Conservation (phyloP, 2,113 vertebrate species). For the Microcebus griseorufus region DNA sequence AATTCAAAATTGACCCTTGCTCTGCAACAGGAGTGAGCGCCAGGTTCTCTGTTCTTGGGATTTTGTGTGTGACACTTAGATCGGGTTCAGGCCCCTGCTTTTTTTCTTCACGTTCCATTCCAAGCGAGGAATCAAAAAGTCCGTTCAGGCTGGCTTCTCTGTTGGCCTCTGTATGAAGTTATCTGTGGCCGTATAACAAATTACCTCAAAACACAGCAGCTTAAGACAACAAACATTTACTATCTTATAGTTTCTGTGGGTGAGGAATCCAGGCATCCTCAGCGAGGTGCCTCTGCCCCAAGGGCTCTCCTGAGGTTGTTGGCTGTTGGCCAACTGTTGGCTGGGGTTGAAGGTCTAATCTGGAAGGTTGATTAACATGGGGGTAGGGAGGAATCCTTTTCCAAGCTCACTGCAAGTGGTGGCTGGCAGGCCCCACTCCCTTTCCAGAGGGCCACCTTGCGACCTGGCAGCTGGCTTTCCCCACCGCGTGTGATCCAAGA, state of each 20-base stretch:
- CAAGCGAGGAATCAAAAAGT: neutral
- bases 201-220: neutral
- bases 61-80: neutral
- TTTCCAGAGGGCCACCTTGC: neutral
- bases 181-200: neutral
- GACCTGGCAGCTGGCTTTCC: neutral
- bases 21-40: neutral
- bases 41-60: neutral
- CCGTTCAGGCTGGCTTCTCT: neutral
- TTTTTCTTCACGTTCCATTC: neutral
- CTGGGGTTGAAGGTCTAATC: neutral
- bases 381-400: neutral
- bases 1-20: conserved; percentile 39
- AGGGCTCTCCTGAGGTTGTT: neutral
- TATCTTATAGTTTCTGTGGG: neutral
- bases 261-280: conserved; percentile 14
- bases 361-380: neutral
- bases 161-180: neutral
- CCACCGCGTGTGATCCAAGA: neutral
- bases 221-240: neutral
- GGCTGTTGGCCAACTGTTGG: neutral
- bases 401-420: neutral
- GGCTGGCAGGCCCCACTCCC: neutral
- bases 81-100: neutral
- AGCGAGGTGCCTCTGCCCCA: neutral